Evolutionary conservation across 2,797 vertebrate species (phyloP).

Genomic region (Poeciliopsis paucimaculata): DNA sequence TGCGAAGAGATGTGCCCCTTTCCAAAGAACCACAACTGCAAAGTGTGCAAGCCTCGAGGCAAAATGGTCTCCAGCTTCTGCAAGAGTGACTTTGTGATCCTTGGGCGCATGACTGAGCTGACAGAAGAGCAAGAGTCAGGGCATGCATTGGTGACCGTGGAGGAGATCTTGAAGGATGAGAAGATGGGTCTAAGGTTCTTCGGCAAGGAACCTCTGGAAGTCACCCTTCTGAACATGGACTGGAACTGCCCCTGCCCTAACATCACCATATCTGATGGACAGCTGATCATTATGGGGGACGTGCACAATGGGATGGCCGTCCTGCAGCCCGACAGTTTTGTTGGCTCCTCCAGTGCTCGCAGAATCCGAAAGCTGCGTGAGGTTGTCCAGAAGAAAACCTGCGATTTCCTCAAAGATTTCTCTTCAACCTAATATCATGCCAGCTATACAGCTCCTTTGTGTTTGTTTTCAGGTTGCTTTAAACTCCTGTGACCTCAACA

Average conservation of each 20-base stretch:
- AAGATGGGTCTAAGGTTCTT: slow-evolving; percentile 98
- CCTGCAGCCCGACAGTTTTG: slow-evolving; percentile 93
- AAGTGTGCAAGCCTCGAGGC: slow-evolving; percentile 89
- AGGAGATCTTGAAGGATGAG: slow-evolving; percentile 97
- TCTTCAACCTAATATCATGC: slow-evolving; percentile 63
- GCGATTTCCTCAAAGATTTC: slow-evolving; percentile 93
- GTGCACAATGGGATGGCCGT: slow-evolving; percentile 95
- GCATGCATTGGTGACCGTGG: slow-evolving; percentile 91
- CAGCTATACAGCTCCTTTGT: slow-evolving; percentile 66
- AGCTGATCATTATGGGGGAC: slow-evolving; percentile 96
- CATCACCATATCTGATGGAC: slow-evolving; percentile 85
- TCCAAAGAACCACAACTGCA: slow-evolving; percentile 90
- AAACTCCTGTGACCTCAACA: slow-evolving; percentile 66
- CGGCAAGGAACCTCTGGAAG: slow-evolving; percentile 91
- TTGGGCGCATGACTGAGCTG: slow-evolving; percentile 91
- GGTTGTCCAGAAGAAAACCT: slow-evolving; percentile 94
- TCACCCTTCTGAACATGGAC: slow-evolving; percentile 94
- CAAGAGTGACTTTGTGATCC: slow-evolving; percentile 93
- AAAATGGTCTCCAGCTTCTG: slow-evolving; percentile 98
- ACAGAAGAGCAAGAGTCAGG: slow-evolving; percentile 93
- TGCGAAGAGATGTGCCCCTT: slow-evolving; percentile 96
- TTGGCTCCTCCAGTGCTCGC: slow-evolving; percentile 86
- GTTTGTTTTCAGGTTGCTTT: slow-evolving; percentile 18
- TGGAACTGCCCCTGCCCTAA: slow-evolving; percentile 97
- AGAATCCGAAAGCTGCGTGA: slow-evolving; percentile 91